Percentiles rank a stretch among this genome's conserved stretches.
These are phyloP conservation scores for Cheirogaleus medius DNA, from an alignment of 2,113 vertebrate species.

Conservation along the genomic window DNA sequence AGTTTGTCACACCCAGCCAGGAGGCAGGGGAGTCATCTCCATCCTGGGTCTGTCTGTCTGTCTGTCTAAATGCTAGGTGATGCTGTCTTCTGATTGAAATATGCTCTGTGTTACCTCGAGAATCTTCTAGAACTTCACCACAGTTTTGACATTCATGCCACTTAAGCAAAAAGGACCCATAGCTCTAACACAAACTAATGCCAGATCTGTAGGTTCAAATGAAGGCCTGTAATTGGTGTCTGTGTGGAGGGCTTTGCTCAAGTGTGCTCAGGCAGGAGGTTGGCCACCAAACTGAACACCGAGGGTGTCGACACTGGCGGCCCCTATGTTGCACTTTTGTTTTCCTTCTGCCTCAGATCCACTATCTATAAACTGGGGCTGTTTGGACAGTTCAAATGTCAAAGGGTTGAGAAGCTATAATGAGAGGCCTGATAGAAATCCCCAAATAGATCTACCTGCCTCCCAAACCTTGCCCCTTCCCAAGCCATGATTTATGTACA, in stretches of 20 bases:
- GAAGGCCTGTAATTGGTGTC: not conserved
- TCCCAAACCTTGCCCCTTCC: slow-evolving; percentile 72
- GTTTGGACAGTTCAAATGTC: not conserved
- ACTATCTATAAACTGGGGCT: not conserved
- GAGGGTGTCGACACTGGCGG: rapidly evolving
- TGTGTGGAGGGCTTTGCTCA: not conserved
- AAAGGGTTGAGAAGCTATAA: not conserved
- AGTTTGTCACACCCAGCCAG: not conserved
- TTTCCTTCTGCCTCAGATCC: not conserved
- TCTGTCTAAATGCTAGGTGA: not conserved
- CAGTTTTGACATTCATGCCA: not conserved
- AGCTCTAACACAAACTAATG: not conserved
- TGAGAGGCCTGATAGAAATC: not conserved
- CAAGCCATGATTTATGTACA: slow-evolving; percentile 29
- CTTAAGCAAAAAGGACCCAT: not conserved
- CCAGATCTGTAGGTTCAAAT: not conserved
- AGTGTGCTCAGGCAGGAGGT: not conserved
- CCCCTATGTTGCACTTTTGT: not conserved
- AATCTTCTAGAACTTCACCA: slow-evolving; percentile 37
- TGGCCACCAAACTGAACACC: not conserved
- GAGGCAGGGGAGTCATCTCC: not conserved
- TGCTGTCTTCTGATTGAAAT: not conserved
- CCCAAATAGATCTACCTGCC: slow-evolving; percentile 48
- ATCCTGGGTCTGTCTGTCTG: not conserved
- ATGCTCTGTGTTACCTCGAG: not conserved